These are phyloP conservation scores for Papilio helenus DNA, from an alignment of 1,140 invertebrate genomes.

Conservation along the genomic window DNA sequence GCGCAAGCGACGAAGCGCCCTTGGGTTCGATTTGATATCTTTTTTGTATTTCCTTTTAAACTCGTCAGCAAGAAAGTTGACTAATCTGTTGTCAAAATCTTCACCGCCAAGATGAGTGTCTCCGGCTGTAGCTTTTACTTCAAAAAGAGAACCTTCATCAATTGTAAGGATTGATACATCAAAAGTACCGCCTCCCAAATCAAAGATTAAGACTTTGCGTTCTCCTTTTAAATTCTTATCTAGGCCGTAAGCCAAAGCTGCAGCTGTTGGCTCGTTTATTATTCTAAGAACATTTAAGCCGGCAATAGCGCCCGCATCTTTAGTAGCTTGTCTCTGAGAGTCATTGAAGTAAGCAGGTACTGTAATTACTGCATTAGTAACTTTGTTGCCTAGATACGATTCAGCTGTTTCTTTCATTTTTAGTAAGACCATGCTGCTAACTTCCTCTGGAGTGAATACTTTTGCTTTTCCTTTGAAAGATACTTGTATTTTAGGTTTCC, in stretches of 20 bases:
- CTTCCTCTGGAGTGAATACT: slow-evolving; percentile 89
- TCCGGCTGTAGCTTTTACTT: slow-evolving; percentile 91
- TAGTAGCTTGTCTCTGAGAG: slow-evolving; percentile 82
- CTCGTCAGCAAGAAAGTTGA: slow-evolving; percentile 87
- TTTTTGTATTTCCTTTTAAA: slow-evolving; percentile 84
- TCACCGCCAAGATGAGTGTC: slow-evolving; percentile 91
- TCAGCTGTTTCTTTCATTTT: slow-evolving; percentile 84
- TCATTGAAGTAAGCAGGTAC: slow-evolving; percentile 86
- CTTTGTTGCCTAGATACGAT: slow-evolving; percentile 87
- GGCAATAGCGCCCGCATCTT: slow-evolving; percentile 84
- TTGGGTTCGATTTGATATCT: slow-evolving; percentile 74
- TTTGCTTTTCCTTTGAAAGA: slow-evolving; percentile 89
- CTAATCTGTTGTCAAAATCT: slow-evolving; percentile 93
- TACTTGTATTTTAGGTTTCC: slow-evolving; percentile 88
- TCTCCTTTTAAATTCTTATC: slow-evolving; percentile 89
- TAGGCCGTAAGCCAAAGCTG: slow-evolving; percentile 89
- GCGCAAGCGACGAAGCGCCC: slow-evolving; percentile 84
- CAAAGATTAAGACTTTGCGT: slow-evolving; percentile 81
- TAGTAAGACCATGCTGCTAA: slow-evolving; percentile 88
- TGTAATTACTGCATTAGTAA: slow-evolving; percentile 86
- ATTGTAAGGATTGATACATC: slow-evolving; percentile 95
- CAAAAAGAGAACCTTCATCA: slow-evolving; percentile 90
- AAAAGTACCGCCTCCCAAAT: slow-evolving; percentile 86
- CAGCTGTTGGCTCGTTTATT: slow-evolving; percentile 91
- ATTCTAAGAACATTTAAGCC: slow-evolving; percentile 88